Evolutionary conservation across 2,888 invertebrate genomes (phyloP).

Genomic region (Plebejus anna): DNA sequence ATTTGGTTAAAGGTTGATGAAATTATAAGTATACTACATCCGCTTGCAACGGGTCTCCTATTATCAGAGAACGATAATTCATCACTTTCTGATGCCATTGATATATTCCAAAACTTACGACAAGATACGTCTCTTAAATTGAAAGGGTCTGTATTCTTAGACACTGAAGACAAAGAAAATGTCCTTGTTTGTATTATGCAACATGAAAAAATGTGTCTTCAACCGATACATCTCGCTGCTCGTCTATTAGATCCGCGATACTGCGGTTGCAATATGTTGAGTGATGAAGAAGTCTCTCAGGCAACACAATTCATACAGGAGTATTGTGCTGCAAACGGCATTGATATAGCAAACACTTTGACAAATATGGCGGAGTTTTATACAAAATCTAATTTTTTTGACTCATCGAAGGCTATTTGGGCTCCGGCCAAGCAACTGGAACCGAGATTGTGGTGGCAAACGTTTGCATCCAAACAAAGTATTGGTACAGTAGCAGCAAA

Average conservation of each 20-base stretch:
- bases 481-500: not conserved
- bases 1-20: not conserved
- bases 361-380: constrained; percentile 7
- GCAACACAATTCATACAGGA: not conserved
- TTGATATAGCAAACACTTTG: not conserved
- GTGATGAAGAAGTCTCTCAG: not conserved
- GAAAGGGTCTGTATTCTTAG: not conserved
- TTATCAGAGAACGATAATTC: not conserved
- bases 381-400: constrained; percentile 1
- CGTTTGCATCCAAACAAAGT: not conserved
- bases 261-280: not conserved
- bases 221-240: constrained; percentile 1
- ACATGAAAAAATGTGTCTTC: not conserved
- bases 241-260: not conserved
- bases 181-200: not conserved
- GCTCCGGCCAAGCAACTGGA: not conserved
- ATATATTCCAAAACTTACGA: not conserved
- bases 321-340: not conserved
- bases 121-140: not conserved
- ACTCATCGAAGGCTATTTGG: not conserved
- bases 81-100: not conserved
- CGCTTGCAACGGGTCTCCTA: not conserved
- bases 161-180: not conserved
- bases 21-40: not conserved
- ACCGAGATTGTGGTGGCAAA: constrained; percentile 4